Evolutionary conservation across 2,797 vertebrate species (phyloP).

Genomic region (Phrynocephalus vlangalii): DNA sequence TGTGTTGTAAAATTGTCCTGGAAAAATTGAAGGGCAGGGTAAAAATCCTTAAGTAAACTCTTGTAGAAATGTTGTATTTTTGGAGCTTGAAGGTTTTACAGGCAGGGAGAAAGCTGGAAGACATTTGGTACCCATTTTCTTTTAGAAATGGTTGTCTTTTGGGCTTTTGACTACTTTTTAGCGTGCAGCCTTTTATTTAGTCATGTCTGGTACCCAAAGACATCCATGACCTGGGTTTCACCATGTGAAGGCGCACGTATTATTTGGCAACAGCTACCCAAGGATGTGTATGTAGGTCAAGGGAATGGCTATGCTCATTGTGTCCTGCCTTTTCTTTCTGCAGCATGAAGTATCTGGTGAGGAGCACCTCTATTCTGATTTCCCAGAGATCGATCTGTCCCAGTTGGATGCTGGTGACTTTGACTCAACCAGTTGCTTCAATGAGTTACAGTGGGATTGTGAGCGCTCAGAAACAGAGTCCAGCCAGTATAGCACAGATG

Average conservation of each 20-base stretch:
- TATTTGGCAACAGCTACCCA: neutral
- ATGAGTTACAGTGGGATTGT: slow-evolving; percentile 93
- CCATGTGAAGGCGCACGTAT: neutral
- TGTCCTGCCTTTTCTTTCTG: slow-evolving; percentile 34
- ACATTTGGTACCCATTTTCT: neutral
- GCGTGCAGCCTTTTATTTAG: neutral
- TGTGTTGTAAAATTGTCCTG: neutral
- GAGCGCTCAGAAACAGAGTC: slow-evolving; percentile 87
- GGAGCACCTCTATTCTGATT: slow-evolving; percentile 93
- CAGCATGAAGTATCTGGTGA: slow-evolving; percentile 87
- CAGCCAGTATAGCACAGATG: slow-evolving; percentile 88
- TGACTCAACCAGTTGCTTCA: slow-evolving; percentile 92
- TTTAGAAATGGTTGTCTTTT: neutral
- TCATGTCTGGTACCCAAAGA: neutral
- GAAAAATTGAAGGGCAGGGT: neutral
- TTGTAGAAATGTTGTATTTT: fast-evolving
- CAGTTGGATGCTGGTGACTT: slow-evolving; percentile 96
- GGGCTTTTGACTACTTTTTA: neutral
- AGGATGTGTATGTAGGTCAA: neutral
- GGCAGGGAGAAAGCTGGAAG: neutral
- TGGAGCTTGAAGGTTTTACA: fast-evolving
- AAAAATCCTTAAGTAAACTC: neutral
- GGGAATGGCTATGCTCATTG: neutral
- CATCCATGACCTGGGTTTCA: neutral
- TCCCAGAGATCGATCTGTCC: slow-evolving; percentile 96